Evolutionary conservation across 2,888 invertebrate species (phyloP).

Genomic region (Stenotaenia linearis): DNA sequence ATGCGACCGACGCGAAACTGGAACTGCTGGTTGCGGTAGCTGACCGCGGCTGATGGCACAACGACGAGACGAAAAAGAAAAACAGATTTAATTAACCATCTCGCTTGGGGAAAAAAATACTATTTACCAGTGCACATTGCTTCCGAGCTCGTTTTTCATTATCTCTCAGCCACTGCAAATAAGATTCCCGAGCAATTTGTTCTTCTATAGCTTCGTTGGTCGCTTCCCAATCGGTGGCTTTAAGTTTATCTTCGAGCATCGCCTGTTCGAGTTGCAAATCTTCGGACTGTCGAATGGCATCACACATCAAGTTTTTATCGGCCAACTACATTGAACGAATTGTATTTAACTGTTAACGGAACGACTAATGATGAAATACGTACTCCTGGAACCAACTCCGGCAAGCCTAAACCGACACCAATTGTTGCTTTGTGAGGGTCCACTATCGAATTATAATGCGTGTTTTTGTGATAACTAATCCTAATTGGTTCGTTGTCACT

Average conservation of each 20-base stretch:
- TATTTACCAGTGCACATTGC: constrained; percentile 48
- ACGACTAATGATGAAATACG: constrained; percentile 30
- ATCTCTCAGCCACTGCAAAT: constrained; percentile 69
- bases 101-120: constrained; percentile 17
- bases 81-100: too few species aligned
- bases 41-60: constrained; percentile 35
- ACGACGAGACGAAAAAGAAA: background rate
- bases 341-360: background rate
- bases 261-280: constrained; percentile 75
- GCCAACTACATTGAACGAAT: constrained; percentile 50
- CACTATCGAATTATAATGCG: constrained; percentile 82
- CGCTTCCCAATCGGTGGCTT: constrained; percentile 85
- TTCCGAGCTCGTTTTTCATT: constrained; percentile 54
- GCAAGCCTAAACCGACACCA: constrained; percentile 77
- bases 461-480: constrained; percentile 76
- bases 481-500: constrained; percentile 72
- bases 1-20: constrained; percentile 35
- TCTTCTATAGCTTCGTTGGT: constrained; percentile 86
- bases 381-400: constrained; percentile 67
- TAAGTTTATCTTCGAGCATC: constrained; percentile 82
- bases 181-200: constrained; percentile 77
- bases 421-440: constrained; percentile 73
- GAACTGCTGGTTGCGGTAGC: constrained; percentile 40
- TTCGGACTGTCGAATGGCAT: constrained; percentile 71
- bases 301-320: constrained; percentile 63